phyloP scores from a whole-genome alignment of 2,797 vertebrate species.

The Psittacula echo region DNA sequence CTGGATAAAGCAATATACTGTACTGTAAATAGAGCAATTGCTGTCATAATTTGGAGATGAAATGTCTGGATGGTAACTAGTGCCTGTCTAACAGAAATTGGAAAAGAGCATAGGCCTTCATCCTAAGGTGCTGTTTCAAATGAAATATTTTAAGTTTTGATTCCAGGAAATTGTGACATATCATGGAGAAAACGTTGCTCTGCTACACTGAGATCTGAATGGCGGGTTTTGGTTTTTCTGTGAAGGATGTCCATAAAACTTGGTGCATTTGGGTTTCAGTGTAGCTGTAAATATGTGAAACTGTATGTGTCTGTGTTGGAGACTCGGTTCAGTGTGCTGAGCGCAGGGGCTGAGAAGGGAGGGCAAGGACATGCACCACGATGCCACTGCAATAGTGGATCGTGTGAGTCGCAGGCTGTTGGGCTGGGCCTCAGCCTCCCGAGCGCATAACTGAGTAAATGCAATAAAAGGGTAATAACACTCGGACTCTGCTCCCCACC shows the following conservation, averaged over 20 bases:
- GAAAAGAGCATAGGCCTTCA: constrained; percentile 41
- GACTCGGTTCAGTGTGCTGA: constrained; percentile 33
- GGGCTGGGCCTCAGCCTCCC: not conserved
- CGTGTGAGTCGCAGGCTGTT: not conserved
- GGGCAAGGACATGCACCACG: not conserved
- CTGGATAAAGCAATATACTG: constrained; percentile 66
- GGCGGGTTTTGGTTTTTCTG: constrained; percentile 63
- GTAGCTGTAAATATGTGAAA: constrained; percentile 78
- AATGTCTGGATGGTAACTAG: constrained; percentile 44
- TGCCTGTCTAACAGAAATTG: constrained; percentile 34
- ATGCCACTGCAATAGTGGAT: not conserved
- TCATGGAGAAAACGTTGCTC: constrained; percentile 54
- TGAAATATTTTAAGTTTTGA: not conserved
- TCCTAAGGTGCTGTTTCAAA: constrained; percentile 63
- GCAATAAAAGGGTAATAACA: constrained; percentile 56
- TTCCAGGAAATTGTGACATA: constrained; percentile 50
- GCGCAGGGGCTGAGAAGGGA: constrained; percentile 5
- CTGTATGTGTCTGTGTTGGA: constrained; percentile 59
- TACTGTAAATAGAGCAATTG: constrained; percentile 59
- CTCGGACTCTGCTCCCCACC: constrained; percentile 15
- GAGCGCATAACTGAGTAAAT: constrained; percentile 1
- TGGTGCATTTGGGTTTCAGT: constrained; percentile 70
- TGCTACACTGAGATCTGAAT: constrained; percentile 69
- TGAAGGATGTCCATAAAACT: constrained; percentile 63
- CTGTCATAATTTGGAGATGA: constrained; percentile 19